Base-by-base conservation (phyloP, 2,888 invertebrate species). In the Cheilosia scutellata region DNA sequence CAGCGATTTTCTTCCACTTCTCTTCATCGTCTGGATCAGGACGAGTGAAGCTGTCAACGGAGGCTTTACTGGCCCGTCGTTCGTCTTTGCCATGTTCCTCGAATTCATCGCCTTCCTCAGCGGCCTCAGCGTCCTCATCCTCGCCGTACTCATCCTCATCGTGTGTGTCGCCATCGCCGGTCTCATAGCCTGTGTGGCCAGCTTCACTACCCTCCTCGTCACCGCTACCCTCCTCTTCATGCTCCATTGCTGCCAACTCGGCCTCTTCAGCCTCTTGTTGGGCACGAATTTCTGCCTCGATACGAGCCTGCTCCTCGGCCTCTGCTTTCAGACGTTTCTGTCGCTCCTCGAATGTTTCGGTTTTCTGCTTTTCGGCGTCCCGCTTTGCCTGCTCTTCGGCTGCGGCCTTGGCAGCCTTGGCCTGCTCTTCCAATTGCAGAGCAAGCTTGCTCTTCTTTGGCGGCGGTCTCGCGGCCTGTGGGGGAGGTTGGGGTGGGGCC, bases 371-470 rank as follows among this genome's bases (percentile, higher is more conserved):
- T 66, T 90, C 89, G n/a, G 88, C 88, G n/a, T 88, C 88, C 44
- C 90, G 90, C 55, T 90, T 89, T 27, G 91, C 91, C 44, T 89
- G 89, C 40, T 92, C 91, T 72, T 91, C 91, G 33, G 91, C 91
- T 37, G 91, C 90, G 75, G 90, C 91, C 20, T 91, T 91, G 0
- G 92, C 92, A 0, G 91, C 92, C 58, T 88, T 90, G n/a, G 92
- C 91, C 80, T 92, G 91, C 74, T 92, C 91, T 75, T 93, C 92
- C 90, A 92, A 90, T 89, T 92, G 91, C 53, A 92, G 83, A 33
- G 91, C 91, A 66, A 91, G 87, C 88, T 92, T 92, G 82, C 92
- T 91, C 87, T 92, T 92, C 82, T 92, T 91, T 71, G 92, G 91
- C 49, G 92, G 92, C 40, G 92, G 91, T 74, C 91, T 91, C 5